Percentiles rank a stretch among this genome's conserved stretches.
phyloP scores from a whole-genome alignment of 2,113 vertebrate genomes.

The Myxocyprinus asiaticus region DNA sequence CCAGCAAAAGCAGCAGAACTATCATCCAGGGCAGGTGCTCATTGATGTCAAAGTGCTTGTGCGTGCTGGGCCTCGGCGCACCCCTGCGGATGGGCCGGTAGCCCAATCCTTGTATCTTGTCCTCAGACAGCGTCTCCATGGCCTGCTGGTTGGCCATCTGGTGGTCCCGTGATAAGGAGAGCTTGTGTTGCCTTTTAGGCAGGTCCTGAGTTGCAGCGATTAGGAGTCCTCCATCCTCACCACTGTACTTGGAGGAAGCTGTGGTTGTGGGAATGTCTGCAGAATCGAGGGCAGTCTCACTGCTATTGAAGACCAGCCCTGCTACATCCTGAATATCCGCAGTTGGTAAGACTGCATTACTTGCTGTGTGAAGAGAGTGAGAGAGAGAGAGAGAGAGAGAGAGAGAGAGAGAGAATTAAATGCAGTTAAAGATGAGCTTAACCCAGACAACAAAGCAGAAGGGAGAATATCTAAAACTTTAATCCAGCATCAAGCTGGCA shows the following conservation, averaged over 20 bases:
- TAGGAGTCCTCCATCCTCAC: not conserved
- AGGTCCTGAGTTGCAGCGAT: constrained; percentile 24
- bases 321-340: constrained; percentile 4
- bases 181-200: constrained; percentile 59
- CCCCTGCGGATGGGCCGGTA: constrained; percentile 82
- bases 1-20: constrained; percentile 89
- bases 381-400: constrained; percentile 29
- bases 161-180: constrained; percentile 56
- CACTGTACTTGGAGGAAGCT: constrained; percentile 49
- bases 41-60: constrained; percentile 94
- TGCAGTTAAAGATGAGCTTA: constrained; percentile 49
- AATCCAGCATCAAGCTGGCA: constrained; percentile 57
- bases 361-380: constrained; percentile 27
- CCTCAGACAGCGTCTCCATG: constrained; percentile 65
- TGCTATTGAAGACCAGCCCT: constrained; percentile 17
- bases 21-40: constrained; percentile 99
- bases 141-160: constrained; percentile 64
- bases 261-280: constrained; percentile 66
- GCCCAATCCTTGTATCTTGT: constrained; percentile 60
- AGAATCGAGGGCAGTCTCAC: constrained; percentile 50
- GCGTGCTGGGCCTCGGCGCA: constrained; percentile 76
- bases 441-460: constrained; percentile 51
- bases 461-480: constrained; percentile 54
- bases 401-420: constrained; percentile 46
- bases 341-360: constrained; percentile 20